Base-by-base conservation (phyloP, 2,888 invertebrate species). In the Melanotus villosus region DNA sequence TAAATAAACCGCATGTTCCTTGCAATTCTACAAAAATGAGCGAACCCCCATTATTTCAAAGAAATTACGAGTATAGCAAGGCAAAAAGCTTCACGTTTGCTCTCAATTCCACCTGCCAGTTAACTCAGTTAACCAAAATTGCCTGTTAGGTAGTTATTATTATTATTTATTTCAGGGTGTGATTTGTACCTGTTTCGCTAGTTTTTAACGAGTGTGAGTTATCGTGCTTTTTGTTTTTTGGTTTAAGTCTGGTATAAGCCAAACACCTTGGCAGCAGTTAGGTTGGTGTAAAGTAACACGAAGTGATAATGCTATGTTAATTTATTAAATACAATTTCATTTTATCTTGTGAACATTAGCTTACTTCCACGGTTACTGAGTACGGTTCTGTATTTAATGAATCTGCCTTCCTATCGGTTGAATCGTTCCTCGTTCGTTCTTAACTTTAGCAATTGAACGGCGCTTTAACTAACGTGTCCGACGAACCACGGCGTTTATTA, bases 221-320 rank as follows among this genome's bases (percentile, higher is more conserved):
- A 19, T 41, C 43, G 10, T 47, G 16, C 21, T 16, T 21, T 47
- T 14, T 47, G 12, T 32, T 32, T 45, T 43, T 32, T 30, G 26
- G 3, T 30, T 12, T 26, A 12, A 7, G 9, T 9, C 26, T 2
- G 26, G 52, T 52, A 9, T 32, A 38, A 56, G 56, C 19, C 19
- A 23, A 38, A 56, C 54, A 64, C 21, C 41, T 41, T 16, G 16
- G 38, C 50, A 62, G 34, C 23, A 56, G 64, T 64, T 56, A 64
- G 52, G 52, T 41, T 50, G 43, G 54, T 50, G 57, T 45, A 65
- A 45, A 58, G 36, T 38, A 58, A 58, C 57, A 65, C 47, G 30
- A 36, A 60, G 57, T 47, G 67, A 67, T 62, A 67, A 67, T 67
- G 62, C 54, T 54, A 41, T 62, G 62, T 60, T 67, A 67, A 67